Conservation (phyloP, 1,140 invertebrate genomes). For the Orius laevigatus region DNA sequence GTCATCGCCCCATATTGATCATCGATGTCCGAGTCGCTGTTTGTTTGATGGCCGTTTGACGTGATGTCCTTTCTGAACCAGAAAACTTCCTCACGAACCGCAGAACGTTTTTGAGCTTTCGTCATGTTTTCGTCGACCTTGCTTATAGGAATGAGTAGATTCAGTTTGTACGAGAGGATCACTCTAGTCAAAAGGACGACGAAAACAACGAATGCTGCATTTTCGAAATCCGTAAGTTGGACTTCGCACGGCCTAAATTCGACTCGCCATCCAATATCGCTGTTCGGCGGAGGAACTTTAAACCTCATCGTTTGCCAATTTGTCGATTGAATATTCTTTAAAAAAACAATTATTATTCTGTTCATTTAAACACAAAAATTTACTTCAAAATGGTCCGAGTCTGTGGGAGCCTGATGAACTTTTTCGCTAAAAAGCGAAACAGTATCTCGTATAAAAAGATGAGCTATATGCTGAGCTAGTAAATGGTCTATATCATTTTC, state of each 20-base stretch:
- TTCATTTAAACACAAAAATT: conserved; percentile 14
- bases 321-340: conserved; percentile 96
- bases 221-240: conserved; percentile 98
- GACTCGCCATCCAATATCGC: conserved; percentile 95
- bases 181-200: conserved; percentile 91
- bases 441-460: conserved; percentile 96
- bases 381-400: conserved; percentile 98
- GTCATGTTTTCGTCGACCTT: conserved; percentile 99
- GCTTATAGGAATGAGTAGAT: conserved; percentile 94
- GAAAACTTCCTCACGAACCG: conserved; percentile 65
- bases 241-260: conserved; percentile 98
- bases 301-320: conserved; percentile 99
- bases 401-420: conserved; percentile 83
- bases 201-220: conserved; percentile 98
- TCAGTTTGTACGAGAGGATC: conserved; percentile 89
- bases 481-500: conserved; percentile 80
- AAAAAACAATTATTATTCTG: conserved; percentile 19
- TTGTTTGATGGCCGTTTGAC: conserved; percentile 25
- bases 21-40: conserved; percentile 24
- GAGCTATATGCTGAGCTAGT: conserved; percentile 87
- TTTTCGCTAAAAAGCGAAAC: conserved; percentile 93
- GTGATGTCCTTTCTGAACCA: conserved; percentile 79
- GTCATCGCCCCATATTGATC: conserved; percentile 59
- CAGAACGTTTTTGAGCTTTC: conserved; percentile 78
- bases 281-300: conserved; percentile 90